These are phyloP conservation scores for Syrphus vitripennis DNA, from an alignment of 2,888 invertebrate species.

Conservation along the genomic window DNA sequence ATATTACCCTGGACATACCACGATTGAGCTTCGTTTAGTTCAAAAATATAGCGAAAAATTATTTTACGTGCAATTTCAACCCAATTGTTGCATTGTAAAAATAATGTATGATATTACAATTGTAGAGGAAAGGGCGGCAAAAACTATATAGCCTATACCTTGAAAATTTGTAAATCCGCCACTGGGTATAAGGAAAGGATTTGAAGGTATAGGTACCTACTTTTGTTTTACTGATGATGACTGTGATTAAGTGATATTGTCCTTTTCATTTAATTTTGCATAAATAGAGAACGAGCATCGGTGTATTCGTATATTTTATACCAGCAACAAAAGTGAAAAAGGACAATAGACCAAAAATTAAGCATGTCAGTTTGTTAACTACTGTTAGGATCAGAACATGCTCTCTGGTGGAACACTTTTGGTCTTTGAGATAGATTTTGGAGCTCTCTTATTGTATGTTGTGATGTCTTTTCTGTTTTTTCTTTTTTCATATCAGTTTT, in stretches of 20 bases:
- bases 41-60: no score
- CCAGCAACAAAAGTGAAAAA: neutral
- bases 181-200: no score
- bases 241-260: slow-evolving; percentile 55
- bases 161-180: no score
- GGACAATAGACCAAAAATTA: slow-evolving; percentile 30
- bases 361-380: slow-evolving; percentile 17
- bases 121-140: no score
- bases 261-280: slow-evolving; percentile 50
- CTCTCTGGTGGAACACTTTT: neutral
- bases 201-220: neutral
- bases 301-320: no score
- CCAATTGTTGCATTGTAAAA: no score
- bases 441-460: neutral
- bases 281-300: neutral
- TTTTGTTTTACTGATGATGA: slow-evolving; percentile 31
- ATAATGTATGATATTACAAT: no score
- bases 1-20: no score
- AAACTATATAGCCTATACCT: no score
- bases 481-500: neutral
- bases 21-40: no score
- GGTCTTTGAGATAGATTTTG: neutral
- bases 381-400: neutral
- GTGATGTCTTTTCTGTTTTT: neutral
- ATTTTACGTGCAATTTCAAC: no score